A percentile compares a stretch with the other conserved stretches of the same genome.
phyloP scores from a whole-genome alignment of 2,113 vertebrate species.

The Ornithorhynchus anatinus region DNA sequence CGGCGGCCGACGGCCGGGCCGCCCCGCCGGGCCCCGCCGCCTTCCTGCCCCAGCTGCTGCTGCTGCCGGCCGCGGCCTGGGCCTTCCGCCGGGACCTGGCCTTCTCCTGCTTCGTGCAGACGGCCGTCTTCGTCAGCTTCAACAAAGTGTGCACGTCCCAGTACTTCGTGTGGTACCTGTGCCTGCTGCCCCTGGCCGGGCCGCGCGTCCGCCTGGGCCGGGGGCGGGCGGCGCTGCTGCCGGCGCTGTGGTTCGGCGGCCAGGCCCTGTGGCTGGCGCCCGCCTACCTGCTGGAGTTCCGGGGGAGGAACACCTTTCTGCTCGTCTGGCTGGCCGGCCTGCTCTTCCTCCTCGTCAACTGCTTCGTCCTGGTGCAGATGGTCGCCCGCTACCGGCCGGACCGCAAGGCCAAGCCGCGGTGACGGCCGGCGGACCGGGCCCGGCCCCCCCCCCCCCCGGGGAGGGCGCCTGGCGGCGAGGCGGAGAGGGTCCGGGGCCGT shows the following conservation, averaged over 20 bases:
- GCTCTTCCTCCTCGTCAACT: constrained; percentile 87
- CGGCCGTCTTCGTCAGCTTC: constrained; percentile 89
- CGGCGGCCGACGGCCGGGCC: constrained; percentile 85
- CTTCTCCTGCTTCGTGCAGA: constrained; percentile 92
- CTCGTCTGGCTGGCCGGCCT: constrained; percentile 87
- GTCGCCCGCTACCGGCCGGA: constrained; percentile 78
- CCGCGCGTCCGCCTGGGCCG: constrained; percentile 78
- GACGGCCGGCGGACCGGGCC: no score
- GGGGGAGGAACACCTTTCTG: constrained; percentile 86
- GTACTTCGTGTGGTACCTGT: constrained; percentile 98
- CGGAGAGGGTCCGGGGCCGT: no score
- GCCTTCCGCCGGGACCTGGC: constrained; percentile 81
- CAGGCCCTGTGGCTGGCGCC: constrained; percentile 89
- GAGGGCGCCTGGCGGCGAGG: no score
- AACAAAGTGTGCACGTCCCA: constrained; percentile 99
- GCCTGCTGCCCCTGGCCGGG: constrained; percentile 86
- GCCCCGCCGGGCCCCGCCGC: constrained; percentile 78
- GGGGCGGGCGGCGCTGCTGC: constrained; percentile 60
- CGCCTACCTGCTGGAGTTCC: constrained; percentile 90
- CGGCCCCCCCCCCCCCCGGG: no score
- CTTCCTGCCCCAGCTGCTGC: constrained; percentile 85
- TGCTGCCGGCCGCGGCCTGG: constrained; percentile 78
- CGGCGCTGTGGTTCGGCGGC: constrained; percentile 86
- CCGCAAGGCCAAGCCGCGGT: constrained; percentile 30
- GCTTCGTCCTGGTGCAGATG: constrained; percentile 82